phyloP scores from a whole-genome alignment of 2,888 invertebrate genomes.

The Phortica okadai region DNA sequence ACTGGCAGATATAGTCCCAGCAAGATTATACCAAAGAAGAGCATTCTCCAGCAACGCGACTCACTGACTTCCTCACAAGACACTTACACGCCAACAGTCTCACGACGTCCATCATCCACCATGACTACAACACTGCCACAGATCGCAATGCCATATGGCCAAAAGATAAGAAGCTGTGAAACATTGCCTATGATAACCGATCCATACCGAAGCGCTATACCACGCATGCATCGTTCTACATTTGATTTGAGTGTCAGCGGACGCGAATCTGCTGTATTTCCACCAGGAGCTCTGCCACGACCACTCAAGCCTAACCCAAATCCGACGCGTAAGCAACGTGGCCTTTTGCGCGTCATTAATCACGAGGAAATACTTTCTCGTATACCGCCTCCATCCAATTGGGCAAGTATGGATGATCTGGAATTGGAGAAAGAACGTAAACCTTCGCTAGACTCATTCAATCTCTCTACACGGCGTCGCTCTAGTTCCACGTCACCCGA shows the following conservation, averaged over 20 bases:
- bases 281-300: constrained; percentile 65
- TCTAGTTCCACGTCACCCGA: constrained; percentile 74
- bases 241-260: constrained; percentile 56
- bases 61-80: constrained; percentile 69
- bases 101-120: constrained; percentile 45
- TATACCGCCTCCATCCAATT: constrained; percentile 69
- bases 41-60: constrained; percentile 72
- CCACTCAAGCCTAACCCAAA: constrained; percentile 70
- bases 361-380: constrained; percentile 62
- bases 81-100: constrained; percentile 55
- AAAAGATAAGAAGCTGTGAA: constrained; percentile 69
- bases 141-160: constrained; percentile 42
- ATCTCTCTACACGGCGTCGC: constrained; percentile 58
- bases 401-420: constrained; percentile 73
- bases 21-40: constrained; percentile 67
- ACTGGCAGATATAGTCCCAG: constrained; percentile 65
- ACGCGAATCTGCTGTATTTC: constrained; percentile 60
- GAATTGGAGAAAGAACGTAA: constrained; percentile 50
- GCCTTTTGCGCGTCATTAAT: constrained; percentile 71
- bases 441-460: constrained; percentile 52
- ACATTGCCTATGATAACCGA: constrained; percentile 70
- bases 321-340: constrained; percentile 74
- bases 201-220: constrained; percentile 67
- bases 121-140: constrained; percentile 23
- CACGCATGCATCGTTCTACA: constrained; percentile 68